phyloP scores from a whole-genome alignment of 2,113 vertebrate genomes.

The Fregetta grallaria region DNA sequence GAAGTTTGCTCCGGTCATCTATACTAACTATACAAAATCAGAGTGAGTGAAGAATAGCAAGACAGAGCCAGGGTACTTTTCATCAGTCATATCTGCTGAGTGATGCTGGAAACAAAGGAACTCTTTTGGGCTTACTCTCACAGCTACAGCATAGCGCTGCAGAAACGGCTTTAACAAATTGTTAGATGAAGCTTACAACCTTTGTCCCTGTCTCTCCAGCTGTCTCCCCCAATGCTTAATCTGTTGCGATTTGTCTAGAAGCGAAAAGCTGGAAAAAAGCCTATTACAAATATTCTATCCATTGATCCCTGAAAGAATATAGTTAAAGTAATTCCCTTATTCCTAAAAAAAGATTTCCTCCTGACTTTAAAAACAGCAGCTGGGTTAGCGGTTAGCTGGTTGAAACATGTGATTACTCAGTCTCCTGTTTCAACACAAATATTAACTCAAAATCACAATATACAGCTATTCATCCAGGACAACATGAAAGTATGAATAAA shows the following conservation, averaged over 20 bases:
- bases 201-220: neutral
- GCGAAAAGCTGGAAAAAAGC: neutral
- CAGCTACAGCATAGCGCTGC: neutral
- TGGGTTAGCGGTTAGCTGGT: neutral
- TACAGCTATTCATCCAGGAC: neutral
- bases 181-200: neutral
- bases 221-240: neutral
- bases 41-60: neutral
- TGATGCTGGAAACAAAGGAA: neutral
- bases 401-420: neutral
- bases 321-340: neutral
- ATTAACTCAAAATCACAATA: neutral
- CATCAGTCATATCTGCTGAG: neutral
- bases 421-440: neutral
- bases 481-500: neutral
- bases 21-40: neutral
- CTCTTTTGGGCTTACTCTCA: neutral
- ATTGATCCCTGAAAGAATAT: neutral
- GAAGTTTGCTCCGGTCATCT: neutral
- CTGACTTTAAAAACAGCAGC: neutral
- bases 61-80: neutral
- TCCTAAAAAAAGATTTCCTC: neutral
- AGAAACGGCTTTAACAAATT: neutral
- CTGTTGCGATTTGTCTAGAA: neutral
- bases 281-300: neutral